Conservation (phyloP, 2,888 invertebrate species). For the Andrena praecox region DNA sequence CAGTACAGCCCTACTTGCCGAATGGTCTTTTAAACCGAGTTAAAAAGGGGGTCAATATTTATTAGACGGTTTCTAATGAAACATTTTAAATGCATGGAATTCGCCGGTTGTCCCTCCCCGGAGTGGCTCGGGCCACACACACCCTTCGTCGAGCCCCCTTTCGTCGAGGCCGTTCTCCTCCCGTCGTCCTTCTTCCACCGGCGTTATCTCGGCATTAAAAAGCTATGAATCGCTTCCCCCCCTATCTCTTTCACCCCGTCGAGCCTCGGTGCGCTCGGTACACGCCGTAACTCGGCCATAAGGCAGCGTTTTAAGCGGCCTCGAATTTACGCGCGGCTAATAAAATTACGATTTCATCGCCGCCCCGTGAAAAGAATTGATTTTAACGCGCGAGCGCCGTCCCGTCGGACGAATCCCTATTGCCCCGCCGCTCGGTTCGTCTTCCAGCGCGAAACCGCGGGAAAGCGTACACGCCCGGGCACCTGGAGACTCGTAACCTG, state of each 20-base stretch:
- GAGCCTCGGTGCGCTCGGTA: constrained; percentile 32
- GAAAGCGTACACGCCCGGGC: not conserved
- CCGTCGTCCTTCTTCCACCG: constrained; percentile 15
- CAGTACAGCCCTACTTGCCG: constrained; percentile 53
- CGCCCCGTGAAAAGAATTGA: constrained; percentile 59
- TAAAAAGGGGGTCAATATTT: constrained; percentile 80
- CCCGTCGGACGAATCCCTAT: not conserved
- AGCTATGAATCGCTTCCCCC: constrained; percentile 71
- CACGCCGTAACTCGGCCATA: constrained; percentile 54
- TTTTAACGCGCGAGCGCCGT: constrained; percentile 40
- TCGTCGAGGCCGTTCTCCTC: not conserved
- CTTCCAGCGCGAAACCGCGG: not conserved
- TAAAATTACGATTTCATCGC: constrained; percentile 71
- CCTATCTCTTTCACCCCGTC: constrained; percentile 53
- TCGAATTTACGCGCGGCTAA: constrained; percentile 67
- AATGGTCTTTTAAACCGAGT: constrained; percentile 77
- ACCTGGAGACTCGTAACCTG: not conserved
- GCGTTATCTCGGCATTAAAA: constrained; percentile 70
- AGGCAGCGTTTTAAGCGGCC: constrained; percentile 39
- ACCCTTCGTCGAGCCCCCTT: constrained; percentile 37
- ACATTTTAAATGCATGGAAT: constrained; percentile 83
- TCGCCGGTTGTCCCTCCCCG: constrained; percentile 70
- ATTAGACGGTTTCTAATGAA: constrained; percentile 83
- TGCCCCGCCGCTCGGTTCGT: not conserved
- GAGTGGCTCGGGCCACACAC: constrained; percentile 31